Conservation (phyloP, 2,797 vertebrate genomes). For the Peromyscus attwateri region DNA sequence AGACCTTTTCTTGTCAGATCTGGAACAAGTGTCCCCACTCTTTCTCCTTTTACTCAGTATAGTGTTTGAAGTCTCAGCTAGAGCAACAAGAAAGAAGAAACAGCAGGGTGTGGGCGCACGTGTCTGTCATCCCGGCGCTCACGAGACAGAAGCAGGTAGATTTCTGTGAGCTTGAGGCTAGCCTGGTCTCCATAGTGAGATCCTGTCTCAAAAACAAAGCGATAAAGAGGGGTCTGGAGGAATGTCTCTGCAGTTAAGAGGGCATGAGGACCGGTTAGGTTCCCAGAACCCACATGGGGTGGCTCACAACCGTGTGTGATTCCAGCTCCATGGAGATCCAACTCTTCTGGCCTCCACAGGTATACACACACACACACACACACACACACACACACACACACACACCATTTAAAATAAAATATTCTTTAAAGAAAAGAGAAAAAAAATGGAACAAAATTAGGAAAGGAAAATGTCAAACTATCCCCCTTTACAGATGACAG, state of each 20-base stretch:
- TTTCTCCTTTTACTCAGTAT: not conserved
- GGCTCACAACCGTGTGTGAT: not conserved
- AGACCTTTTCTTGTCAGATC: not conserved
- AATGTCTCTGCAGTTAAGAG: not conserved
- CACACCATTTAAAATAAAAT: not conserved
- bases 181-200: not conserved
- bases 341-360: not conserved
- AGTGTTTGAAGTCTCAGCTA: too few species aligned
- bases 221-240: not conserved
- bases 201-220: not conserved
- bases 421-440: not conserved
- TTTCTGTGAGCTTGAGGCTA: not conserved
- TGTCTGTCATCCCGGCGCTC: not conserved
- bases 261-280: not conserved
- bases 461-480: not conserved
- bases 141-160: not conserved
- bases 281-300: not conserved
- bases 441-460: not conserved
- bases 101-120: too few species aligned
- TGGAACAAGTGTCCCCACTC: not conserved
- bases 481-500: not conserved
- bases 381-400: not conserved
- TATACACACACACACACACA: too few species aligned
- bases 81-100: not conserved
- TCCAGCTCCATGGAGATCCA: not conserved